Conservation (phyloP, 2,797 vertebrate species). For the Falco novaeseelandiae region DNA sequence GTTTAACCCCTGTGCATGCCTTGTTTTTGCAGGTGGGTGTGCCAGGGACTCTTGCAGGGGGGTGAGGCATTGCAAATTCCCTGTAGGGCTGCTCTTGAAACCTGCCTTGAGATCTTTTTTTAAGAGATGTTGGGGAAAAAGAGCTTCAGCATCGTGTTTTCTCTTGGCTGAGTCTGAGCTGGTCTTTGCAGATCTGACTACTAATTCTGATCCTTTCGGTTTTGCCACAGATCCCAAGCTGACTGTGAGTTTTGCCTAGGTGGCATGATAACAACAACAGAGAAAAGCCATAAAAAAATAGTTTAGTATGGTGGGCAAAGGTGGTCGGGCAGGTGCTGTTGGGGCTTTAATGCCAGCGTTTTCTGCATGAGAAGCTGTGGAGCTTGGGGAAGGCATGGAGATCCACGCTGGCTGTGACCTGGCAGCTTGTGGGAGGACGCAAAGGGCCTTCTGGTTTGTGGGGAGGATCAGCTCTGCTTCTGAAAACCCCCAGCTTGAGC, state of each 20-base stretch:
- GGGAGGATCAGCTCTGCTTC: not conserved
- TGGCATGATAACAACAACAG: too few species aligned
- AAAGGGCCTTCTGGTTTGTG: not conserved
- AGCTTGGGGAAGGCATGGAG: not conserved
- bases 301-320: not conserved
- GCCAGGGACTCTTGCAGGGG: not conserved
- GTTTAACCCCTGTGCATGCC: not conserved
- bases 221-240: not conserved
- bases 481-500: not conserved
- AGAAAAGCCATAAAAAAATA: not conserved
- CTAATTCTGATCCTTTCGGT: not conserved
- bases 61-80: not conserved
- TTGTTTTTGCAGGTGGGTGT: not conserved
- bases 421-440: not conserved
- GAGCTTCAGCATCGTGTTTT: not conserved
- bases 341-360: not conserved
- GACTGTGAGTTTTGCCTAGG: not conserved
- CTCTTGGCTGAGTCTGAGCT: not conserved
- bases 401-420: not conserved
- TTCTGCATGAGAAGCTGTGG: not conserved
- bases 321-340: not conserved
- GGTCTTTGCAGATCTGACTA: not conserved
- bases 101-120: not conserved
- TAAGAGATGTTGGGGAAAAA: not conserved
- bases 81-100: not conserved